Evolutionary conservation across 2,797 vertebrate genomes (phyloP).

Genomic region (Ibycter americanus): DNA sequence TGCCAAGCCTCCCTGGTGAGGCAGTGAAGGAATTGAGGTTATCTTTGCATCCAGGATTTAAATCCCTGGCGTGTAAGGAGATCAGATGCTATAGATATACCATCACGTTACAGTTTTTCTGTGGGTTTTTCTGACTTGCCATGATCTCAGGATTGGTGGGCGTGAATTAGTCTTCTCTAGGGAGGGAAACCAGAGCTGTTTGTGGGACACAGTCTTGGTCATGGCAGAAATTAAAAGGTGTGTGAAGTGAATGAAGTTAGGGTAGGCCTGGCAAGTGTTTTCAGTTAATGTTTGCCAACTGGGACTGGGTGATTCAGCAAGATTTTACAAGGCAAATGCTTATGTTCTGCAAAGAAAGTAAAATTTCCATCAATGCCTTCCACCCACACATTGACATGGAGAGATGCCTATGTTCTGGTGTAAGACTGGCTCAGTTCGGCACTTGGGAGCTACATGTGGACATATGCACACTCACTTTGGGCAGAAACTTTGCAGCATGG

Average conservation of each 20-base stretch:
- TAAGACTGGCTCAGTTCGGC: background rate
- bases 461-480: background rate
- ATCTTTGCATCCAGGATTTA: background rate
- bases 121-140: background rate
- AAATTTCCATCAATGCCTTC: background rate
- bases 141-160: background rate
- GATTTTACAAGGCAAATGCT: background rate
- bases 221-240: background rate
- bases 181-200: background rate
- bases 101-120: background rate
- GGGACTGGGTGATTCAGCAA: background rate
- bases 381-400: background rate
- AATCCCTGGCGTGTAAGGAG: background rate
- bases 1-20: background rate
- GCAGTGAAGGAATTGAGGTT: background rate
- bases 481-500: background rate
- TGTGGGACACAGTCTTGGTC: background rate
- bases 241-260: background rate
- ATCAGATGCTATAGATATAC: background rate
- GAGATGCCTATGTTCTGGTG: background rate
- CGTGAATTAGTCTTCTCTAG: background rate
- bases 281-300: background rate
- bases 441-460: background rate
- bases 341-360: background rate
- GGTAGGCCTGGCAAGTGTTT: background rate